Base-by-base conservation (phyloP, 1,140 invertebrate species). In the Drosophila novamexicana region DNA sequence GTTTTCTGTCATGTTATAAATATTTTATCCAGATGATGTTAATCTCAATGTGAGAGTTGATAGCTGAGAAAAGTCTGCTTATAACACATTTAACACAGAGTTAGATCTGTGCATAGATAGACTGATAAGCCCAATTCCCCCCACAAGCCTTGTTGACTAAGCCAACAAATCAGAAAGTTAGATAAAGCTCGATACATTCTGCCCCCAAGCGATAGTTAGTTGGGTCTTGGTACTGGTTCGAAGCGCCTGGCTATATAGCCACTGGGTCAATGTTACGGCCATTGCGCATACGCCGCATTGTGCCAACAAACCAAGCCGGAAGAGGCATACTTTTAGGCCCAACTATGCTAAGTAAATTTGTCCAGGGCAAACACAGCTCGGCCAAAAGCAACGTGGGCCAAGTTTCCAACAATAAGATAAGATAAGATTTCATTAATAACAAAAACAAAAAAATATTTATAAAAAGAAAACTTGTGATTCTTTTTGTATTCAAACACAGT, bases 271-370 rank as follows among this genome's bases (percentile, higher is more conserved):
- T 69, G 44, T 70, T 50, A 65, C 32, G 69, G 62, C 18, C 22
- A 22, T 70, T 58, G 29, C 54, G 64, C 32, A 86, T 88, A 61
- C 79, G 68, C 52, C 53, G 49, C 44, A 39, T 47, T 71, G 32
- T 29, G 29, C 54, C 77, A 79, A 76, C 66, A 86, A n/a, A 14
- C n/a, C 12, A 16, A 50, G 52, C 9, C 9, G 9, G 50, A 70
- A 22, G 10, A 69, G 80, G 83, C 80, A 88, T 88, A 88, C 83
- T 88, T 88, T 88, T 88, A 79, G 83, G 83, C 84, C 70, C 70
- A 57, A 39, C 65, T 53, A 65, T 54, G 76, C 64, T 74, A 66
- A 80, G 67, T 42, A 83, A 83, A 85, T 85, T 75, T 77, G 49
- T 45, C 7, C 8, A 71, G 61, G 29, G n/a, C 74, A 81, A 79